Conservation (phyloP, 2,113 vertebrate genomes). For the Heterocephalus glaber region DNA sequence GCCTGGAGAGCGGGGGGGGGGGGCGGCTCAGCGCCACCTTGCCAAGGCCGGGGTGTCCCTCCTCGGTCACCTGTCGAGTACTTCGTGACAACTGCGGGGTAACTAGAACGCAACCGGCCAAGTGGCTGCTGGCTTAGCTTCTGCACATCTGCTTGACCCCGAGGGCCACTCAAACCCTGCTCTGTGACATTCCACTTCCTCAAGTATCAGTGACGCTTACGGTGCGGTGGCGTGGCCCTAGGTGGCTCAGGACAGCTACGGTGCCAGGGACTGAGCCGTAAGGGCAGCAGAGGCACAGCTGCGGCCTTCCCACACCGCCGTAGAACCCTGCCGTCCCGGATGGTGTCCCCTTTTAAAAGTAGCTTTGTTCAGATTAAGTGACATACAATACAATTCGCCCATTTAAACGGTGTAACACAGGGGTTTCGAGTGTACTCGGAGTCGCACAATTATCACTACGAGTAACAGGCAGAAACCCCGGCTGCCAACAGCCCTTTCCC, state of each 20-base stretch:
- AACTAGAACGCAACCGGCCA: rapidly evolving
- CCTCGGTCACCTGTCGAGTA: not conserved
- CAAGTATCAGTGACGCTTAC: not conserved
- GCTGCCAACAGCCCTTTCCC: too few species aligned
- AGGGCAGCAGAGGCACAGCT: not conserved
- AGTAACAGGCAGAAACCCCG: not conserved
- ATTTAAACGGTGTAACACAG: not conserved
- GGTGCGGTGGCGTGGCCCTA: not conserved
- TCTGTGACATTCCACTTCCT: not conserved
- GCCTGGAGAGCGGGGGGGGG: not conserved
- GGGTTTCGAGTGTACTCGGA: not conserved
- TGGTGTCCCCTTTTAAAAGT: not conserved
- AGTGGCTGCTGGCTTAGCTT: not conserved
- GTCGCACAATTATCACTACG: rapidly evolving
- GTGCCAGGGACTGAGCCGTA: not conserved
- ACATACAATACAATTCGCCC: not conserved
- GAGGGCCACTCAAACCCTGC: not conserved
- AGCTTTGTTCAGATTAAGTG: not conserved
- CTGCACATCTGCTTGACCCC: rapidly evolving
- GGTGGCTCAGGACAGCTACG: rapidly evolving
- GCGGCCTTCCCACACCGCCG: not conserved
- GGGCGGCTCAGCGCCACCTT: rapidly evolving
- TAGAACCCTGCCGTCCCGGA: not conserved
- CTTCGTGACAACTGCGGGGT: not conserved
- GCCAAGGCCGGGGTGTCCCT: not conserved